Conservation (phyloP, 2,888 invertebrate genomes). For the Gortyna flavago region DNA sequence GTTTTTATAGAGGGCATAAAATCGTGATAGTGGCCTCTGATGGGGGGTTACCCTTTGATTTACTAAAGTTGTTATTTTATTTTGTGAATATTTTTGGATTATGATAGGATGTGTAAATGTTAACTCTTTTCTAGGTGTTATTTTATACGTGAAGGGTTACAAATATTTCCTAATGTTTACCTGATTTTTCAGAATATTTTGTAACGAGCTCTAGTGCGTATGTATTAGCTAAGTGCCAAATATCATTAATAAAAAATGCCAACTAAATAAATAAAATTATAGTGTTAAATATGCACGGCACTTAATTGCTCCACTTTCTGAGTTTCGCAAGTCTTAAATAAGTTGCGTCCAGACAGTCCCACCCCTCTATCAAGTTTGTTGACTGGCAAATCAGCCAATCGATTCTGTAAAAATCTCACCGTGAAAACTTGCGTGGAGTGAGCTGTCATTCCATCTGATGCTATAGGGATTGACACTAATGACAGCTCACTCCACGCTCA, state of each 20-base stretch:
- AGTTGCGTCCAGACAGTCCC: too few relatives aligned
- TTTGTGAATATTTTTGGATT: background rate
- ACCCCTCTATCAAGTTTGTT: background rate
- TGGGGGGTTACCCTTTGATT: background rate
- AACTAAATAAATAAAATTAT: background rate
- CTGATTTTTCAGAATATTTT: background rate
- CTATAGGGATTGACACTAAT: too few relatives aligned
- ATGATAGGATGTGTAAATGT: background rate
- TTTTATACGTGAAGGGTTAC: background rate
- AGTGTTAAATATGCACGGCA: background rate
- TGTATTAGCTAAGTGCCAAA: background rate
- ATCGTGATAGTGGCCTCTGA: background rate
- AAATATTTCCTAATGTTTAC: background rate
- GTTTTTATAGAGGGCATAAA: constrained; percentile 19
- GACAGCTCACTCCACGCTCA: too few relatives aligned
- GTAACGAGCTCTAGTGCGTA: background rate
- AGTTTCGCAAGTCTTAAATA: background rate
- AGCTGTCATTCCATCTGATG: too few relatives aligned
- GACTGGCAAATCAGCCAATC: background rate
- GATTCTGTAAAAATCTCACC: too few relatives aligned
- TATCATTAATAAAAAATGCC: background rate
- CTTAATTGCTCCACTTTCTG: background rate
- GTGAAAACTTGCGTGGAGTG: too few relatives aligned
- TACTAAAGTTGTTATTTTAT: background rate
- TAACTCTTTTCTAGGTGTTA: background rate